phyloP scores from a whole-genome alignment of 2,888 invertebrate genomes.

The Mythimna impura region DNA sequence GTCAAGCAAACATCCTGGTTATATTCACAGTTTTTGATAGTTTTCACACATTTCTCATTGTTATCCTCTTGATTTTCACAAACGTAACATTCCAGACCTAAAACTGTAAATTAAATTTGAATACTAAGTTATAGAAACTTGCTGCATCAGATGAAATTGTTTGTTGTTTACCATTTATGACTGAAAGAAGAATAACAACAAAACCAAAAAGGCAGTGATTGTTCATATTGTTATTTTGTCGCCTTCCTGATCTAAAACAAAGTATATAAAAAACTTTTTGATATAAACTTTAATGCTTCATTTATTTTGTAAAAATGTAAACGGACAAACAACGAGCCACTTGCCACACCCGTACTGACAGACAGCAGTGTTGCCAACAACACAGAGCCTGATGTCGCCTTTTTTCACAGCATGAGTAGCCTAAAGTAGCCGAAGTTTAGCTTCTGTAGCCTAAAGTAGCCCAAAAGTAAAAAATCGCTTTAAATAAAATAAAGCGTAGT shows the following conservation, averaged over 20 bases:
- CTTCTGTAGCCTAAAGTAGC: too few relatives aligned
- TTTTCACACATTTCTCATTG: slow-evolving; percentile 97
- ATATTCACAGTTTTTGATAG: slow-evolving; percentile 97
- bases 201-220: slow-evolving; percentile 32
- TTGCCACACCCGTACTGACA: slow-evolving; percentile 59
- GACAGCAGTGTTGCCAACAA: background rate
- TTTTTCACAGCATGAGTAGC: too few relatives aligned
- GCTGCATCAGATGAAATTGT: slow-evolving; percentile 2
- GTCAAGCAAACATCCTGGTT: slow-evolving; percentile 96
- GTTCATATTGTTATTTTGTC: slow-evolving; percentile 44
- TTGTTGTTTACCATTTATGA: slow-evolving; percentile 59
- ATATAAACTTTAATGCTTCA: slow-evolving; percentile 3
- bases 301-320: slow-evolving; percentile 31
- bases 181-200: slow-evolving; percentile 49
- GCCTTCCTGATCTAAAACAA: background rate
- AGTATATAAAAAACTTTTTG: background rate
- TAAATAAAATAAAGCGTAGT: too few relatives aligned
- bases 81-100: slow-evolving; percentile 97
- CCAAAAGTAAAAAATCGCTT: too few relatives aligned
- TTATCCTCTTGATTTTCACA: slow-evolving; percentile 98
- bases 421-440: too few relatives aligned
- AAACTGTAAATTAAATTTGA: slow-evolving; percentile 84
- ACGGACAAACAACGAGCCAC: slow-evolving; percentile 29
- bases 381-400: too few relatives aligned
- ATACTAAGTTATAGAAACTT: slow-evolving; percentile 9